Evolutionary conservation across 1,140 invertebrate species (phyloP), one percentile per base, ranked within the genome.

Genomic region (Drosophila aff.): DNA sequence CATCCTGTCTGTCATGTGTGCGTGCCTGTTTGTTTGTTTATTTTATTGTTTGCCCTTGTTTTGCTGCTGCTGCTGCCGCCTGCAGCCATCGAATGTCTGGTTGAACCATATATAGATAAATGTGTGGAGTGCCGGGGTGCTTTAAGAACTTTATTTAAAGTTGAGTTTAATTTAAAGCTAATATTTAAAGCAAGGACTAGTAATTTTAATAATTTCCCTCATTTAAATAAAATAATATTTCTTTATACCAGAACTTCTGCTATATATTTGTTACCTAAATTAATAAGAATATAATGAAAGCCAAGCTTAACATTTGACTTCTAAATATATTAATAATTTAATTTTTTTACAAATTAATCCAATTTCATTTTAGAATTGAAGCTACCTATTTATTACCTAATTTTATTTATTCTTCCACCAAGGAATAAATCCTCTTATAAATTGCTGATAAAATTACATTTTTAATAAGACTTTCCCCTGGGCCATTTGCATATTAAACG

Each of bases 1-100:
- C 67, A 31, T 71, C 63, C 67, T 68, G 67, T 53, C 67, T 76
- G 61, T 76, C 69, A 62, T 74, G 68, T 74, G 40, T 74, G 57
- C 57, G 72, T 75, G 71, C 61, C 50, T 76, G 71, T 73, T 73
- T 73, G 66, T 75, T 76, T 76, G 71, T 76, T 77, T 66, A 75
- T 67, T 76, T 76, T 76, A 65, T 76, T 76, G 71, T 76, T 76
- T 76, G 71, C 71, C 58, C 71, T 77, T 76, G 60, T 76, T 77
- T 76, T 76, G 49, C 49, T 49, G 69, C 67, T 47, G 43, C 64
- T 36, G 33, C 33, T 50, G 49, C 52, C 23, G 44, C 44, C 68
- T 73, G 67, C 67, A 61, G 69, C 67, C 31, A 73, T 73, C 67
- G 69, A 60, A 50, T 73, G 67, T 73, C 69, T 73, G 67, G 23